Evolutionary conservation across 1,140 invertebrate genomes (phyloP).

Genomic region (Macrosteles quadrilineatus): DNA sequence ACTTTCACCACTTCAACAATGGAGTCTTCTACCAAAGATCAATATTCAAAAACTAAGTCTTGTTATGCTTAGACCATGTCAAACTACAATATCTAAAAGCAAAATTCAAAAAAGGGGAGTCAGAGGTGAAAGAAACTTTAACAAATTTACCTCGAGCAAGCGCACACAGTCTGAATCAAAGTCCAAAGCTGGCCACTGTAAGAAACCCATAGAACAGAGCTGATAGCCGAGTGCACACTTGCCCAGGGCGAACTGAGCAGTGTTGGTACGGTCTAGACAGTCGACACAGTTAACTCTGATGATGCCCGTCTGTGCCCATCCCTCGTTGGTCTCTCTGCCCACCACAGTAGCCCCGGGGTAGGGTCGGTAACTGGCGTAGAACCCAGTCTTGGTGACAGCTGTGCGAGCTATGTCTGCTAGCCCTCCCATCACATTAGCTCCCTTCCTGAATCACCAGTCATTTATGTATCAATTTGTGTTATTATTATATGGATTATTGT

Average conservation of each 20-base stretch:
- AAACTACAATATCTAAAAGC: no score
- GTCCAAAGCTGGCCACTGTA: conserved; percentile 81
- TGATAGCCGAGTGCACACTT: conserved; percentile 93
- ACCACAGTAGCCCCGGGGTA: not conserved
- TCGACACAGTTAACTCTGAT: conserved; percentile 99
- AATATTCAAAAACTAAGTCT: no score
- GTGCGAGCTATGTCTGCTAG: conserved; percentile 85
- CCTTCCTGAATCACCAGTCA: no score
- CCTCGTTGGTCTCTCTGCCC: conserved; percentile 29
- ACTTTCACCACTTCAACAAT: no score
- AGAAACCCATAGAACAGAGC: conserved; percentile 82
- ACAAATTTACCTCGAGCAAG: conserved; percentile 78
- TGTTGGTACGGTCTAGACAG: conserved; percentile 98
- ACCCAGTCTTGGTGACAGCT: conserved; percentile 83
- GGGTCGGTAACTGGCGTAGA: conserved; percentile 50
- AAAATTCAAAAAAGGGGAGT: no score
- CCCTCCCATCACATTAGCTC: conserved; percentile 72
- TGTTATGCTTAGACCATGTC: no score
- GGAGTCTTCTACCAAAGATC: no score
- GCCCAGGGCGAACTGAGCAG: conserved; percentile 98
- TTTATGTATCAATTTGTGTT: no score
- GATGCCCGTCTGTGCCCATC: conserved; percentile 81
- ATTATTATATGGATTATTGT: no score
- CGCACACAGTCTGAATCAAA: conserved; percentile 95
- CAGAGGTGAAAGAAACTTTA: no score